A percentile compares a stretch with the other conserved stretches of the same genome.
phyloP scores from a whole-genome alignment of 2,113 vertebrate genomes.

The Gymnorhina tibicen region DNA sequence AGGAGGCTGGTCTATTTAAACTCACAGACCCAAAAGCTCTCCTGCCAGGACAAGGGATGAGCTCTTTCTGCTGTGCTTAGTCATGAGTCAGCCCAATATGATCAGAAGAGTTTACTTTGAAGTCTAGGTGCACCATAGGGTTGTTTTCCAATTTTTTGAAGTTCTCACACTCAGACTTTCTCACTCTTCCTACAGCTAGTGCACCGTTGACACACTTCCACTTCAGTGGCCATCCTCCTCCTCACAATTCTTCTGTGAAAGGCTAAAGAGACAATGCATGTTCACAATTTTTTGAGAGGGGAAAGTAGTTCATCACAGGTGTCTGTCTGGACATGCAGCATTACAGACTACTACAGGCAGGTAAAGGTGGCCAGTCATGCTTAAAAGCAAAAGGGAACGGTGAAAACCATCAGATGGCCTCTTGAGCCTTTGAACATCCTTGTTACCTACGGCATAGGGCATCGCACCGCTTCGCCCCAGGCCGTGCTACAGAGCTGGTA shows the following conservation, averaged over 20 bases:
- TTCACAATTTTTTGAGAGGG: background rate
- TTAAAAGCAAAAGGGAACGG: background rate
- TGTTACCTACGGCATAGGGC: accelerated
- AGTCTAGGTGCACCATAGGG: background rate
- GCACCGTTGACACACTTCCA: background rate
- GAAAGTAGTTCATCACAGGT: background rate
- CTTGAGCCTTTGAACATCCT: accelerated
- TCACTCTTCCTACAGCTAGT: background rate
- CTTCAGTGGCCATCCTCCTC: background rate
- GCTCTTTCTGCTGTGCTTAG: background rate
- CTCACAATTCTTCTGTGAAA: background rate
- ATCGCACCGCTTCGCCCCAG: accelerated
- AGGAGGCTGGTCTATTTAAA: background rate
- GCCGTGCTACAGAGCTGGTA: accelerated
- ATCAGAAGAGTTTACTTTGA: background rate
- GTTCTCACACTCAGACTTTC: background rate
- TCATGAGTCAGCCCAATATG: background rate
- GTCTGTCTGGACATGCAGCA: background rate
- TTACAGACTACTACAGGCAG: background rate
- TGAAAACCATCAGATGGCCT: background rate
- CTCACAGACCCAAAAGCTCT: background rate
- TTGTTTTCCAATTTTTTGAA: background rate
- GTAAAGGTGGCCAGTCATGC: accelerated
- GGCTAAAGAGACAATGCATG: background rate
- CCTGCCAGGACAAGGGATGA: background rate